Conservation (phyloP, 2,797 vertebrate species). For the Hylomyscus alleni region DNA sequence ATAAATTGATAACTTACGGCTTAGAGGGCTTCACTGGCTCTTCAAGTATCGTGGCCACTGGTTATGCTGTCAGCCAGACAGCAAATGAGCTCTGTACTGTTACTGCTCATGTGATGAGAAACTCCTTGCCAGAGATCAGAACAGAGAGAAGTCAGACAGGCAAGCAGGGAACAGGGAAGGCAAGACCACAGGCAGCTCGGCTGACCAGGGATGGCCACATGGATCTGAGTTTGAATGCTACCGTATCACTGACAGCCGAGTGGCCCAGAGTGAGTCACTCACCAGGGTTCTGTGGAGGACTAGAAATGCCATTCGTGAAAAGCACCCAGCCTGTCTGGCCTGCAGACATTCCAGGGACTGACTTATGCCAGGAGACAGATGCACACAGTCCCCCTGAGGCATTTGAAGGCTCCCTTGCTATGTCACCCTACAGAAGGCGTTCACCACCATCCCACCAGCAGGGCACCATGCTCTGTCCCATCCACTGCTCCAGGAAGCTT, state of each 20-base stretch:
- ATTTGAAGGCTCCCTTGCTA: background rate
- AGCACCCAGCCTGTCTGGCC: background rate
- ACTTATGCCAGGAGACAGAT: background rate
- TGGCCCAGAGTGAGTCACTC: background rate
- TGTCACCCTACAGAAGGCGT: background rate
- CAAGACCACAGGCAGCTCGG: background rate
- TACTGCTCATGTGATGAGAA: background rate
- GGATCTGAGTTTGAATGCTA: background rate
- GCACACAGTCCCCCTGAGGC: rapidly evolving
- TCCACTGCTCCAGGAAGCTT: rapidly evolving
- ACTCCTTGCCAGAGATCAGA: background rate
- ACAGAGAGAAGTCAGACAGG: background rate
- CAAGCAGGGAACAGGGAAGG: background rate
- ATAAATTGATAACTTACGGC: background rate
- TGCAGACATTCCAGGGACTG: no score
- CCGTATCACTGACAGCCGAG: background rate
- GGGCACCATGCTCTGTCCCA: background rate
- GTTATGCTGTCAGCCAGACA: background rate
- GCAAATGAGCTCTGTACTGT: background rate
- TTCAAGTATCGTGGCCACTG: background rate
- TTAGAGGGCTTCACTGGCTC: background rate
- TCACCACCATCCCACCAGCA: rapidly evolving
- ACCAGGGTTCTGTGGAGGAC: background rate
- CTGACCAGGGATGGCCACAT: background rate
- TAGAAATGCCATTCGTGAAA: background rate